Percentiles rank a stretch among this genome's conserved stretches.
These are phyloP conservation scores for Choristoneura fumiferana DNA, from an alignment of 1,140 invertebrate genomes.

Conservation along the genomic window DNA sequence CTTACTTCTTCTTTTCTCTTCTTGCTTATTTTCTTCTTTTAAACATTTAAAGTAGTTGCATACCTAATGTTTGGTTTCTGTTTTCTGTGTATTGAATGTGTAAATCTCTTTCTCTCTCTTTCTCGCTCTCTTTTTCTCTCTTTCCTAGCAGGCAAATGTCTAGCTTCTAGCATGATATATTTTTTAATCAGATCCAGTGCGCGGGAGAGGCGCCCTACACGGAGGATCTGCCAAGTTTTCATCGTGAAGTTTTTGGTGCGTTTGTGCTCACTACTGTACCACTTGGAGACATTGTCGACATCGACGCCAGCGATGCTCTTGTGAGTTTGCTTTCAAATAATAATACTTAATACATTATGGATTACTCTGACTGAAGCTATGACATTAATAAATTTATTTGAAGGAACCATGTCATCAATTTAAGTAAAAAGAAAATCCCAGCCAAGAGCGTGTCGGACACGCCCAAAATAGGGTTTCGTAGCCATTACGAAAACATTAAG, in stretches of 20 bases:
- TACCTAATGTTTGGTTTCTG: too few relatives aligned
- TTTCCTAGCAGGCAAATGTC: neutral
- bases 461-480: too few relatives aligned
- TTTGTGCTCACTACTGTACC: slow-evolving; percentile 76
- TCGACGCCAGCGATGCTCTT: slow-evolving; percentile 80
- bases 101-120: too few relatives aligned
- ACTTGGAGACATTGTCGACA: slow-evolving; percentile 64
- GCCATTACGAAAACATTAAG: too few relatives aligned
- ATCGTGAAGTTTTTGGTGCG: slow-evolving; percentile 81
- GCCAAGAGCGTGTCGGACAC: too few relatives aligned
- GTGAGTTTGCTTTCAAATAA: slow-evolving; percentile 50
- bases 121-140: too few relatives aligned
- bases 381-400: neutral
- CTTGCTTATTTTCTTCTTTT: too few relatives aligned
- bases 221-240: slow-evolving; percentile 80
- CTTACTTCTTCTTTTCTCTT: too few relatives aligned
- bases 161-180: neutral
- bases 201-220: slow-evolving; percentile 83
- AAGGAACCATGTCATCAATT: too few relatives aligned
- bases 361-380: too few relatives aligned
- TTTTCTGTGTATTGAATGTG: neutral
- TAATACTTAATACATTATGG: neutral
- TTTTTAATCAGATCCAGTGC: slow-evolving; percentile 58
- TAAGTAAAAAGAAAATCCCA: too few relatives aligned
- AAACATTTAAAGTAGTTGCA: too few relatives aligned